Percentiles rank a stretch among this genome's conserved stretches.
These are phyloP conservation scores for Stegodyphus mimosarum DNA, from an alignment of 1,140 invertebrate species.

Conservation along the genomic window DNA sequence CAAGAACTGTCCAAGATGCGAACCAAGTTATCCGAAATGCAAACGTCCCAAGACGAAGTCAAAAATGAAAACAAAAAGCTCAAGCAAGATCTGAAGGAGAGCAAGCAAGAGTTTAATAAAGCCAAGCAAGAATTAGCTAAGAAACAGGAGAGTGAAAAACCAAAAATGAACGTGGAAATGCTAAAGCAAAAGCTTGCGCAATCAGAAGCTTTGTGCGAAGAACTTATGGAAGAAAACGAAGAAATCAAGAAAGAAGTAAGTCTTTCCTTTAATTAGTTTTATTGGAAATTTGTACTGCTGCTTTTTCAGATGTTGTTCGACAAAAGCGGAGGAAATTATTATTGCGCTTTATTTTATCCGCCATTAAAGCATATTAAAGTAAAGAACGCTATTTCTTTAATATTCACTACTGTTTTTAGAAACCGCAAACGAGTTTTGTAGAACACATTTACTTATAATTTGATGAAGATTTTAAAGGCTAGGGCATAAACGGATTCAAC, in stretches of 20 bases:
- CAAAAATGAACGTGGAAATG: constrained; percentile 63
- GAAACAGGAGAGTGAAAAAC: constrained; percentile 81
- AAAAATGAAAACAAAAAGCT: constrained; percentile 84
- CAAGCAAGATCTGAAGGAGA: constrained; percentile 76
- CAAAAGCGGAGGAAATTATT: too few species aligned
- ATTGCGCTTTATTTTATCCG: too few species aligned
- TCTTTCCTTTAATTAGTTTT: not conserved
- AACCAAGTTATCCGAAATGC: constrained; percentile 85
- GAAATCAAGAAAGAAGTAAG: constrained; percentile 88
- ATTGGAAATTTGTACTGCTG: too few species aligned
- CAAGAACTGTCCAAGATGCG: constrained; percentile 75
- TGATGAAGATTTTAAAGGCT: too few species aligned
- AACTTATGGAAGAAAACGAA: constrained; percentile 96
- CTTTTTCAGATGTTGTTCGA: too few species aligned
- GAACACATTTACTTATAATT: too few species aligned
- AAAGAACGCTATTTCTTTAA: too few species aligned
- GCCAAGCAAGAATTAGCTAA: constrained; percentile 71
- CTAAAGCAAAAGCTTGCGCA: constrained; percentile 78
- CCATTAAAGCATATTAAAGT: too few species aligned
- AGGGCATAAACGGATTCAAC: too few species aligned
- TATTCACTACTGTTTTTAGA: too few species aligned
- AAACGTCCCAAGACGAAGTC: constrained; percentile 81
- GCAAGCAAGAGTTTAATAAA: constrained; percentile 76
- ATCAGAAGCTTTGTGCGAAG: constrained; percentile 89
- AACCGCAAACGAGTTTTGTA: too few species aligned